Base-by-base conservation (phyloP, 2,888 invertebrate genomes). In the Timema podura region DNA sequence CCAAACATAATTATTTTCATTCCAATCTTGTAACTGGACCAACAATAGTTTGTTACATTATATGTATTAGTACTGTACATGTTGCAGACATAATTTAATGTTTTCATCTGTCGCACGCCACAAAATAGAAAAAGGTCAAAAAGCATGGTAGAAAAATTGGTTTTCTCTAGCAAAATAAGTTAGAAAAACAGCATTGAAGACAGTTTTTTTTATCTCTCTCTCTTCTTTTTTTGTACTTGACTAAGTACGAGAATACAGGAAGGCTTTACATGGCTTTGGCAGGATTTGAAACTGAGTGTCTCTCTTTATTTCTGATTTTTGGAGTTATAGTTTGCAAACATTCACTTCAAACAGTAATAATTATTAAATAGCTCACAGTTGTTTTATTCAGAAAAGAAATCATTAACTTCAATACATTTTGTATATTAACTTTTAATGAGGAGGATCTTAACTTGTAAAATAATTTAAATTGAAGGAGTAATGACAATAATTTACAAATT, bases 201-300 rank as follows among this genome's bases (percentile, higher is more conserved):
- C 51, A 49, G 64, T 48, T 64, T 48, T 49, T 61, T 68, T 64
- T 30, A 11, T 13, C 15, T 65, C 15, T 48, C 44, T 48, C 44
- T 49, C 49, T 59, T 61, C 59, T 68, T 48, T 30, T 30, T 10
- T 48, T 48, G 48, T 30, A 51, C 30, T 49, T 15, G 46, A 15
- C 47, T 15, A 15, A 46, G 44, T 47, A 8, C n/a, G 51, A 54
- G 48, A 49, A 61, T 61, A 51, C 49, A 71, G 69, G 73, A 73
- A 73, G 73, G 73, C 73, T 73, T 69, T 47, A 61, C 46, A 45
- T 73, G 73, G 73, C 65, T 72, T 72, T 73, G 73, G 73, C 73
- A 73, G 73, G 73, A 73, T 66, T 71, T 65, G 46, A 65, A 64
- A 68, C 44, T 61, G 49, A 68, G 49, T 30, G 30, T 30, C 30